Percentiles rank a stretch among this genome's conserved stretches.
Conservation (phyloP, 2,113 vertebrate genomes). For the Apus apus region DNA sequence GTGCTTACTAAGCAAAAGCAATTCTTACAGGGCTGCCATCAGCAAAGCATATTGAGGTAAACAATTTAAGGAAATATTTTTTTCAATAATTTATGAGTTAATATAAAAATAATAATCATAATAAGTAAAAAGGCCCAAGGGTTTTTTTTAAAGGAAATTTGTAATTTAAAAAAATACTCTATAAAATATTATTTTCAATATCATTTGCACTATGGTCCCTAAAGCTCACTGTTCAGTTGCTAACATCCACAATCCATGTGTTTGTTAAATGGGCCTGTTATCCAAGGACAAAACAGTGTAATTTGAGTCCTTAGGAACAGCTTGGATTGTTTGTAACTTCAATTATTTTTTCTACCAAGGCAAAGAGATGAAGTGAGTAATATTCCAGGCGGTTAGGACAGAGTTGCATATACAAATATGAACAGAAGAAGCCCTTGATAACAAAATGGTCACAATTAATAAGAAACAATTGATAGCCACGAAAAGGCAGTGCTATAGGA, state of each 20-base stretch:
- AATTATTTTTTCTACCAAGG: background rate
- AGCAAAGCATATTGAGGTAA: background rate
- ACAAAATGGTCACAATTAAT: background rate
- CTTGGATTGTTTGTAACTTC: background rate
- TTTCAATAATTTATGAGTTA: background rate
- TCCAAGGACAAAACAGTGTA: background rate
- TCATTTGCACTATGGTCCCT: background rate
- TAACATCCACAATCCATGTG: background rate
- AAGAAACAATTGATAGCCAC: background rate
- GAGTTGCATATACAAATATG: background rate
- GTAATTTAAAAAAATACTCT: background rate
- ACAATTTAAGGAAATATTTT: background rate
- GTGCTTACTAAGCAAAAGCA: background rate
- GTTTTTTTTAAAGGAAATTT: background rate
- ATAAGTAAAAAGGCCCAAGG: background rate
- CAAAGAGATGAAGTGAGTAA: background rate
- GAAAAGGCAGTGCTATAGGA: background rate
- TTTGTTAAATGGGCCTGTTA: slow-evolving; percentile 15
- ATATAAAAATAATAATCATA: background rate
- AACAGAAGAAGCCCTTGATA: background rate
- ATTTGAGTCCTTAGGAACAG: slow-evolving; percentile 14
- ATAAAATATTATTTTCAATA: background rate
- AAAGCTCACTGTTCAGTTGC: background rate
- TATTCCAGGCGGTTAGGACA: background rate
- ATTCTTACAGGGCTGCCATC: background rate